Evolutionary conservation across 2,113 vertebrate genomes (phyloP), one percentile per base, ranked within the genome.

Genomic region (Arenaria interpres): DNA sequence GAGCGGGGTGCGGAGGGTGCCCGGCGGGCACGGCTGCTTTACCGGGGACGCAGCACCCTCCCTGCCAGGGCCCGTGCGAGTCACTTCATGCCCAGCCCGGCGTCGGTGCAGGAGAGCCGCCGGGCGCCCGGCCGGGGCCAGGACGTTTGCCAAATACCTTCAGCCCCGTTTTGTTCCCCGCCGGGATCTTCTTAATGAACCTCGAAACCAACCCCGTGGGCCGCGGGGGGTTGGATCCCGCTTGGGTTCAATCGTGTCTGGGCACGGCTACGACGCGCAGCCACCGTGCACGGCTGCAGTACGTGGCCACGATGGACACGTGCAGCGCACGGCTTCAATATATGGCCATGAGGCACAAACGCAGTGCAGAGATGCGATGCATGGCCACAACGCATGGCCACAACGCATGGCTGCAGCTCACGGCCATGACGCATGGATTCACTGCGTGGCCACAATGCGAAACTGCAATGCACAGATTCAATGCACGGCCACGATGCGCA

Each of bases 31-130:
- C 0, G 4, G 56, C 50, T 88, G 85, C 81, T 76, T 9, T 17
- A 4, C 77, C 0, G 0, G 67, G 53, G 53, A 32, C 0, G 0
- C 0, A 0, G 39, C 27, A 7, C 25, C n/a, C 39, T 86, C 63
- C 86, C 53, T 9, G 3, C 63, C 50, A 7, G 6, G 2, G 45
- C 50, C 60, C 0, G 0, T 1, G 0, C 73, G 19, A 23, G 89
- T 48, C 6, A 0, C 60, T 16, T 95, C 96, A 67, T 0, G 51
- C 88, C 79, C 46, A 10, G 27, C 72, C 60, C 77, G 0, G 3
- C 2, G 5, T 33, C 0, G 1, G 57, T 4, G 43, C 85, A 59
- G 3, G 1, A 45, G 77, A 68, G 90, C 84, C 76, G 80, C 78
- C 0, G 4, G 79, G 88, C 2, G 0, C 79, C 57, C 3, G 1